A percentile compares a stretch with the other conserved stretches of the same genome.
These are phyloP conservation scores for Amiota mariae DNA, from an alignment of 2,888 invertebrate genomes.

Conservation along the genomic window DNA sequence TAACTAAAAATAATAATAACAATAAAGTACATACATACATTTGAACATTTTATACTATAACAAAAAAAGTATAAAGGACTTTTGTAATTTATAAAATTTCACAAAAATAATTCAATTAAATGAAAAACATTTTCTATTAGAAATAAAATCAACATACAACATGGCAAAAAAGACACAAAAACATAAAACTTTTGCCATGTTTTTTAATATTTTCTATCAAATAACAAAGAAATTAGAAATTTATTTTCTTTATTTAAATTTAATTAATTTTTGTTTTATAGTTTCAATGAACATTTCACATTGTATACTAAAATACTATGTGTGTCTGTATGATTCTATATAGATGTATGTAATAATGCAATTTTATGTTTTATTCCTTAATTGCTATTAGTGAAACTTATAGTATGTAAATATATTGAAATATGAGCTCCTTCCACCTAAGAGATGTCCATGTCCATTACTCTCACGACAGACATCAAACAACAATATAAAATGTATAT, in stretches of 20 bases:
- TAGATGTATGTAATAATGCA: neutral
- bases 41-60: too few relatives aligned
- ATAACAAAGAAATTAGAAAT: neutral
- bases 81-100: slow-evolving; percentile 8
- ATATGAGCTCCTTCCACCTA: too few relatives aligned
- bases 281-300: neutral
- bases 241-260: slow-evolving; percentile 9
- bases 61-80: neutral
- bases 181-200: neutral
- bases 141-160: neutral
- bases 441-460: too few relatives aligned
- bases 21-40: too few relatives aligned
- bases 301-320: neutral
- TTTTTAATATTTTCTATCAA: neutral
- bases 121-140: slow-evolving; percentile 16
- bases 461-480: neutral
- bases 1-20: too few relatives aligned
- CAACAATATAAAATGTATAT: neutral
- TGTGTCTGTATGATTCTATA: neutral
- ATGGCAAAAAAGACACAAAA: neutral
- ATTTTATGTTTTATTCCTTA: slow-evolving; percentile 15
- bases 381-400: slow-evolving; percentile 14
- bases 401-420: too few relatives aligned
- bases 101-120: slow-evolving; percentile 10
- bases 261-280: slow-evolving; percentile 4